These are phyloP conservation scores for Tiphia femorata DNA, from an alignment of 2,888 invertebrate species.

Conservation along the genomic window DNA sequence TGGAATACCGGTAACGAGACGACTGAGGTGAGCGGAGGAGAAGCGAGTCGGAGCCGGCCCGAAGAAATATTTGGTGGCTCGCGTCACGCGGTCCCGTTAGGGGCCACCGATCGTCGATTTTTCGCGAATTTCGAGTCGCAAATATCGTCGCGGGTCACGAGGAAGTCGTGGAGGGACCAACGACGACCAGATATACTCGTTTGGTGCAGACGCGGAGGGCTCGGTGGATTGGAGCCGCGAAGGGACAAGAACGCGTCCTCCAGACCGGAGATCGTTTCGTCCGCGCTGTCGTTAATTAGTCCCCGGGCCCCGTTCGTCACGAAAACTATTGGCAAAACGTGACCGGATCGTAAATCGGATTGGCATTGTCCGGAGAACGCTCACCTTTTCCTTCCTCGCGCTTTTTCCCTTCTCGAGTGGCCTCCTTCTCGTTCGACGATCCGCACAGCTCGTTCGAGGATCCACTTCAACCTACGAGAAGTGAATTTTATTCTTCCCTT, in stretches of 20 bases:
- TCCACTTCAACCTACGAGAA: too few species aligned
- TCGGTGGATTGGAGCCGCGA: neutral
- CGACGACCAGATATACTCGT: constrained; percentile 17
- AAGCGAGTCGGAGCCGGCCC: constrained; percentile 11
- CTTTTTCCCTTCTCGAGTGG: neutral
- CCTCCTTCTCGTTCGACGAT: neutral
- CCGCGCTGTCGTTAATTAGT: constrained; percentile 40
- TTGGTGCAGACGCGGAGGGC: neutral
- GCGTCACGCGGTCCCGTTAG: constrained; percentile 57
- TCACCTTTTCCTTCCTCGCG: too few species aligned
- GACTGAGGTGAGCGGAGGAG: constrained; percentile 5
- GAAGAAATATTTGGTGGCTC: constrained; percentile 53
- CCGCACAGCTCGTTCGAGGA: neutral
- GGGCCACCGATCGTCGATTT: constrained; percentile 41
- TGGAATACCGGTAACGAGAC: constrained; percentile 28
- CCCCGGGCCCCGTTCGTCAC: constrained; percentile 27
- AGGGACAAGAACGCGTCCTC: constrained; percentile 13
- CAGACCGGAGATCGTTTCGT: constrained; percentile 16
- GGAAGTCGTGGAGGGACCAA: neutral
- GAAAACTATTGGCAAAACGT: constrained; percentile 31
- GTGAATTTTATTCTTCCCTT: too few species aligned
- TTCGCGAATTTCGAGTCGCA: constrained; percentile 46
- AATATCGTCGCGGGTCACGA: constrained; percentile 46
- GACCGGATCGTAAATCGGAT: too few species aligned
- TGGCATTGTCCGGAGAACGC: too few species aligned